phyloP scores from a whole-genome alignment of 2,797 vertebrate species.

The Antennarius maculatus region DNA sequence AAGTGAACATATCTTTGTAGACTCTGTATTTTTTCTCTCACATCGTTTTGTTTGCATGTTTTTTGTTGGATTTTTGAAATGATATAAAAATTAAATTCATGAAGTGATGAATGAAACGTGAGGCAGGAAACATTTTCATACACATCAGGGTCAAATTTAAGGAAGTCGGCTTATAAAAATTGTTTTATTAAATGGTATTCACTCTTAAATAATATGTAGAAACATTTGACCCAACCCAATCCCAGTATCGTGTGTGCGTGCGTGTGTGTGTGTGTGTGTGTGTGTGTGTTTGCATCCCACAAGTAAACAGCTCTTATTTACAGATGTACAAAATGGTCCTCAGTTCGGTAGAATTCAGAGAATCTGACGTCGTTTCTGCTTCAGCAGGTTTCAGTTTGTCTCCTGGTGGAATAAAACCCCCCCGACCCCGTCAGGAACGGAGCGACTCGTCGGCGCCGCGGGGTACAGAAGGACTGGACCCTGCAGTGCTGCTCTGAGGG shows the following conservation, averaged over 20 bases:
- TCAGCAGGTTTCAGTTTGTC: constrained; percentile 12
- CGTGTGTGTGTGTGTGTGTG: neutral
- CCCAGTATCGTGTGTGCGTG: constrained; percentile 5
- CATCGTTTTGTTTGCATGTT: too few species aligned
- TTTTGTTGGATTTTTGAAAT: too few species aligned
- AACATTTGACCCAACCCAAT: constrained; percentile 53
- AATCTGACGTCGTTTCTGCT: neutral
- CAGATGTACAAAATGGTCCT: constrained; percentile 89
- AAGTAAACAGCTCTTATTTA: constrained; percentile 40
- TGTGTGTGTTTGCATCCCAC: neutral
- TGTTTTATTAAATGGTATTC: constrained; percentile 68
- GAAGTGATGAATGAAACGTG: too few species aligned
- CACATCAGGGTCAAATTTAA: neutral
- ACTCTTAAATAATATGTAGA: constrained; percentile 70
- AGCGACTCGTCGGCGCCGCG: constrained; percentile 85
- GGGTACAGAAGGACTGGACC: constrained; percentile 39
- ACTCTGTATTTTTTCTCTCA: too few species aligned
- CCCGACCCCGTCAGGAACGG: constrained; percentile 63
- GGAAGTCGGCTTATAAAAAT: constrained; percentile 66
- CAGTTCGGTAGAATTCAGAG: constrained; percentile 56
- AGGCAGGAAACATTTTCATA: too few species aligned
- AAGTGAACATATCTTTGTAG: too few species aligned
- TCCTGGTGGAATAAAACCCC: constrained; percentile 14
- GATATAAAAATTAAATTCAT: too few species aligned
- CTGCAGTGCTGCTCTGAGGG: constrained; percentile 52